These are phyloP conservation scores for Sitophilus oryzae DNA, from an alignment of 1,140 invertebrate genomes.

Conservation along the genomic window DNA sequence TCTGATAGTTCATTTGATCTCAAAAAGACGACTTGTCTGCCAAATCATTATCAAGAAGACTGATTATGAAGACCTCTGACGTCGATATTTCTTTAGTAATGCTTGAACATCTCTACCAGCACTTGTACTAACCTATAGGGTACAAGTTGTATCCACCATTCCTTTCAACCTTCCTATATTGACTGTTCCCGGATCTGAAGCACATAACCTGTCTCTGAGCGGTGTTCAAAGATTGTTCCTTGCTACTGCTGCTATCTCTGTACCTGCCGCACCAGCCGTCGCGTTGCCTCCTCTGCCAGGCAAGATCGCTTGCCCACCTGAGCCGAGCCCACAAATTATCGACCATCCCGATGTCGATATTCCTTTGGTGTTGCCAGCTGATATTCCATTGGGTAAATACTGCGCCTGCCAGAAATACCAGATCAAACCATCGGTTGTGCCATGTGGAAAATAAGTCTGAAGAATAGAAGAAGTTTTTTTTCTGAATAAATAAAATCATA, in stretches of 20 bases:
- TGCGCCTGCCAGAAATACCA: conserved; percentile 16
- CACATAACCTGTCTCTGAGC: background rate
- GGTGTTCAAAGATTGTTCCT: too few relatives aligned
- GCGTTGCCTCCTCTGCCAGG: too few relatives aligned
- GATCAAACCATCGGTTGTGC: conserved; percentile 12
- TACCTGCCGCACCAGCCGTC: background rate
- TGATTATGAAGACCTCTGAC: too few relatives aligned
- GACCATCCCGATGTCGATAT: conserved; percentile 11
- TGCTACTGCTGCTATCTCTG: background rate
- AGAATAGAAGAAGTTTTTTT: background rate
- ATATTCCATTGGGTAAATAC: conserved; percentile 12
- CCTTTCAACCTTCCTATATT: too few relatives aligned
- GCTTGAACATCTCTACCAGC: too few relatives aligned
- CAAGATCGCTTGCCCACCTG: background rate
- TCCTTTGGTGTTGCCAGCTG: conserved; percentile 2
- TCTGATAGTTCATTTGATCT: too few relatives aligned
- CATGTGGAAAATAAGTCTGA: background rate
- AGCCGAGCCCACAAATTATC: background rate
- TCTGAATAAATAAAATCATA: background rate
- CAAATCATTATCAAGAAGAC: too few relatives aligned
- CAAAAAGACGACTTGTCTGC: too few relatives aligned
- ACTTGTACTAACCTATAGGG: too few relatives aligned
- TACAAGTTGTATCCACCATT: too few relatives aligned
- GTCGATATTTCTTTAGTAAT: too few relatives aligned
- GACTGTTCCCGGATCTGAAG: too few relatives aligned